Evolutionary conservation across 2,888 invertebrate genomes (phyloP).

Genomic region (Perizoma affinitatum): DNA sequence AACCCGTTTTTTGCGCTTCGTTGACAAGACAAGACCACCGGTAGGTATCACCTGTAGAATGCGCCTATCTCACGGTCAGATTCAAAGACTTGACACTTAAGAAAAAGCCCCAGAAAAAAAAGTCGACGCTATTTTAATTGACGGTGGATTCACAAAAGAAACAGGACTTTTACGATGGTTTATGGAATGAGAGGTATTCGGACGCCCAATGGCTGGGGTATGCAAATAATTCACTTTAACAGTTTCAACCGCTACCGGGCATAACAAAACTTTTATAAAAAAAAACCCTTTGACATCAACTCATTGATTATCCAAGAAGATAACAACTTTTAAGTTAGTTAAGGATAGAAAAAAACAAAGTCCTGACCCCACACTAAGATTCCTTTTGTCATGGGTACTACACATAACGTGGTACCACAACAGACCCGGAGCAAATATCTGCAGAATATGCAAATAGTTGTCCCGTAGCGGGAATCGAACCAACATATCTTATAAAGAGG

Average conservation of each 20-base stretch:
- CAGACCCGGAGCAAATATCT: too few species aligned
- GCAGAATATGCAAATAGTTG: too few species aligned
- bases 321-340: background rate
- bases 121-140: conserved; percentile 79
- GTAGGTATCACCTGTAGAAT: conserved; percentile 77
- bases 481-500: too few species aligned
- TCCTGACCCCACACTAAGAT: too few species aligned
- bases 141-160: conserved; percentile 66
- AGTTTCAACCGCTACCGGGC: conserved; percentile 51
- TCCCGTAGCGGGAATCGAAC: too few species aligned
- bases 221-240: conserved; percentile 76
- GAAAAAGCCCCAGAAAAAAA: conserved; percentile 57
- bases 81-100: conserved; percentile 75
- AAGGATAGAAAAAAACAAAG: too few species aligned
- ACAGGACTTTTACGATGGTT: conserved; percentile 65
- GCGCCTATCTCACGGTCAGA: conserved; percentile 74
- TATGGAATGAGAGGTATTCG: conserved; percentile 72
- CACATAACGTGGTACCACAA: too few species aligned
- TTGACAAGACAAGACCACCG: conserved; percentile 72
- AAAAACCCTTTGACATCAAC: conserved; percentile 4
- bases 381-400: too few species aligned
- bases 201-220: conserved; percentile 59
- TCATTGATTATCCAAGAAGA: conserved; percentile 24
- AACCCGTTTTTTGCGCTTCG: conserved; percentile 35
- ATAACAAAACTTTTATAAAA: conserved; percentile 35